These are phyloP conservation scores for Murina feae DNA, from an alignment of 2,113 vertebrate species.

Conservation along the genomic window DNA sequence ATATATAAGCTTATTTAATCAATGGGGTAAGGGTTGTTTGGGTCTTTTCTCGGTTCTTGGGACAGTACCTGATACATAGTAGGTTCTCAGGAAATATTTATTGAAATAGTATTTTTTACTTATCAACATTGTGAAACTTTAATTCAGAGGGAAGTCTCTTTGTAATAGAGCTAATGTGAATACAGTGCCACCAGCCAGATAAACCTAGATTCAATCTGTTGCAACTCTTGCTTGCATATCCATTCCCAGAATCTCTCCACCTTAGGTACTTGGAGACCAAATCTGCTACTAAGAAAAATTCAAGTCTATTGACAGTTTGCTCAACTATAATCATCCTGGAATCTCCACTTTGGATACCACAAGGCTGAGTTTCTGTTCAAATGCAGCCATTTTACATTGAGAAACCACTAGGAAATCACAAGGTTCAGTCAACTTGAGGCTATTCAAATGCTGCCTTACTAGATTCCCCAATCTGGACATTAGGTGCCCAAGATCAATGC, in stretches of 20 bases:
- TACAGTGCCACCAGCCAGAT: background rate
- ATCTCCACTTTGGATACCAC: background rate
- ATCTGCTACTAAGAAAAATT: background rate
- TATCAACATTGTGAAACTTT: conserved; percentile 8
- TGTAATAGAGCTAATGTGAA: conserved; percentile 19
- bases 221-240: conserved; percentile 10
- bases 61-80: background rate
- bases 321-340: background rate
- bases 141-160: background rate
- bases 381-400: background rate
- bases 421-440: background rate
- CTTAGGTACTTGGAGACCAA: background rate
- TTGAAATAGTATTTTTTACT: conserved; percentile 22
- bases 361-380: background rate
- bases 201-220: background rate
- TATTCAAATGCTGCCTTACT: background rate
- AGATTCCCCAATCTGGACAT: background rate
- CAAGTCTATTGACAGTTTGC: background rate
- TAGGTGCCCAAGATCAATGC: background rate
- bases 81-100: conserved; percentile 15
- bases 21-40: background rate
- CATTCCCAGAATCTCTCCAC: background rate
- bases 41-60: background rate
- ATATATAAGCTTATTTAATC: conserved; percentile 8
- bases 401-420: background rate